Evolutionary conservation across 37 sponge, comb jelly and placozoan species (phyloP).

Genomic region (Oopsacas minuta): DNA sequence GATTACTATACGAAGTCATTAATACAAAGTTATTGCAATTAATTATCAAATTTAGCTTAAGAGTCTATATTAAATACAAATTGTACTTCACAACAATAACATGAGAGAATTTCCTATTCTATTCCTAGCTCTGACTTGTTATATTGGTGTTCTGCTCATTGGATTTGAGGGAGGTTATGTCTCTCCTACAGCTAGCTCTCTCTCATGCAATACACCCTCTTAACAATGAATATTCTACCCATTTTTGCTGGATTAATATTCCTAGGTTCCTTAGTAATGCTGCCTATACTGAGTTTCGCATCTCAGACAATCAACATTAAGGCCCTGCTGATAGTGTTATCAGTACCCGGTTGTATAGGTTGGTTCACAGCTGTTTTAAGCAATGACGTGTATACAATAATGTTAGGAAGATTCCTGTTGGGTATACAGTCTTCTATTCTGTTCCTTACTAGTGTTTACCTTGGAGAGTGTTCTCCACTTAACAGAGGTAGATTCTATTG

Average conservation of each 20-base stretch:
- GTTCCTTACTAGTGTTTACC: not conserved
- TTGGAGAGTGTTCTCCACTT: not conserved
- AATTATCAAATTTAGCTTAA: no score
- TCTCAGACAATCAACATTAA: not conserved
- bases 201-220: not conserved
- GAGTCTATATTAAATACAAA: no score
- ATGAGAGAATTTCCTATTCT: not conserved
- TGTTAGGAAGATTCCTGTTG: not conserved
- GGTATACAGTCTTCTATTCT: not conserved
- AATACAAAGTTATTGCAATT: no score
- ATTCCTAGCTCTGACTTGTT: not conserved
- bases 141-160: not conserved
- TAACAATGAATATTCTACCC: not conserved
- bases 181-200: not conserved
- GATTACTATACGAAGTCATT: no score
- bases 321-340: not conserved
- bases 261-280: not conserved
- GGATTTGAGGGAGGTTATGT: conserved; percentile 3
- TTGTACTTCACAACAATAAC: no score
- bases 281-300: not conserved
- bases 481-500: not conserved
- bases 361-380: not conserved
- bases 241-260: not conserved
- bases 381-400: not conserved
- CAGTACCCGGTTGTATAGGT: not conserved